Conservation (phyloP, 2,888 invertebrate species). For the Eucriotettix oculatus region DNA sequence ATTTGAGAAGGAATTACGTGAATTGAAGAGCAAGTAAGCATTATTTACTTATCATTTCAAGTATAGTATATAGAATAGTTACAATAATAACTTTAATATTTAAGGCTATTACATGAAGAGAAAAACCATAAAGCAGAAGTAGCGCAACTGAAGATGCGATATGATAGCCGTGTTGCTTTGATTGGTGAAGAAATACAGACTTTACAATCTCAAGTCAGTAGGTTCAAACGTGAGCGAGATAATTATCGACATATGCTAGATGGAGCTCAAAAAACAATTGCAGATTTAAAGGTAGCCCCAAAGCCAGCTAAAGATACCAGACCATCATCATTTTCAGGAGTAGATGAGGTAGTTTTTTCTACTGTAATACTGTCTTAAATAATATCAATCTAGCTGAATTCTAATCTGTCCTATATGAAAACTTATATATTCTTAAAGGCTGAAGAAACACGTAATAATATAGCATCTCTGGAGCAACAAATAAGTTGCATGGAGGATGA, state of each 20-base stretch:
- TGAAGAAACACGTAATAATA: constrained; percentile 55
- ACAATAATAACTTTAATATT: not conserved
- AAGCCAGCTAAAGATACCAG: constrained; percentile 32
- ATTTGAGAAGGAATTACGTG: constrained; percentile 57
- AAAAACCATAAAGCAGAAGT: constrained; percentile 50
- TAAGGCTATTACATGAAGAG: constrained; percentile 18
- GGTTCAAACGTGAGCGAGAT: constrained; percentile 76
- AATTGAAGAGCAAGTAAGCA: constrained; percentile 41
- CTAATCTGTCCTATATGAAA: too few relatives aligned
- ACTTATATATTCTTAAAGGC: constrained; percentile 23
- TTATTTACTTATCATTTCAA: not conserved
- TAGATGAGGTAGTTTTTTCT: constrained; percentile 44
- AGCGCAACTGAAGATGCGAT: constrained; percentile 62
- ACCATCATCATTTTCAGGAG: constrained; percentile 44
- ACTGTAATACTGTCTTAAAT: not conserved
- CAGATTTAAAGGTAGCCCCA: constrained; percentile 45
- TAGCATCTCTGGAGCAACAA: constrained; percentile 64
- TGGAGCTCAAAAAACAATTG: constrained; percentile 67
- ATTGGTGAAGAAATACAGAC: constrained; percentile 69
- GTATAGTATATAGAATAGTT: not conserved
- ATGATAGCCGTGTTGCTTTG: constrained; percentile 67
- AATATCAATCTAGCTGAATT: not conserved
- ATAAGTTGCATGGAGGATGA: constrained; percentile 77
- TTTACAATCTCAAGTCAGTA: constrained; percentile 59
- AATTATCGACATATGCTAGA: constrained; percentile 81